phyloP scores from a whole-genome alignment of 2,797 vertebrate species.

The Rhynchotus rufescens region DNA sequence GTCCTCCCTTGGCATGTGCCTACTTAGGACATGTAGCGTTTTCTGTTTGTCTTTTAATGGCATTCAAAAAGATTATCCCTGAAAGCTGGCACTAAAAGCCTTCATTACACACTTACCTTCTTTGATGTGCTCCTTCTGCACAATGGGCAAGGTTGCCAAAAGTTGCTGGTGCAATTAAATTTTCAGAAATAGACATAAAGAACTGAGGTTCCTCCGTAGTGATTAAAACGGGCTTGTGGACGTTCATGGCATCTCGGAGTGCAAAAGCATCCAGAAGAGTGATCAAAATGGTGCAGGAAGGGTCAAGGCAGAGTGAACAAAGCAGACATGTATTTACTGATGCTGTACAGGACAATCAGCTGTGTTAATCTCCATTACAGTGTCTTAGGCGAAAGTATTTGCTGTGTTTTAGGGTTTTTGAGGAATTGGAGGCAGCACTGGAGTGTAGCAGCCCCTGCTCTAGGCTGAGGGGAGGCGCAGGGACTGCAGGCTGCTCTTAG shows the following conservation, averaged over 20 bases:
- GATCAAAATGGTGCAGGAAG: not conserved
- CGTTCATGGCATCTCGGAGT: not conserved
- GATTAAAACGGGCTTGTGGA: not conserved
- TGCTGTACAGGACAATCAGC: not conserved
- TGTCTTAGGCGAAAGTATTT: not conserved
- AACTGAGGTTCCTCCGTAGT: not conserved
- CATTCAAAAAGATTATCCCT: not conserved
- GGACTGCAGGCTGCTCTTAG: not conserved
- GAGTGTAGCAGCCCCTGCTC: not conserved
- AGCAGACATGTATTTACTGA: not conserved
- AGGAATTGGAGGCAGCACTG: not conserved
- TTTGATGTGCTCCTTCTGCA: not conserved
- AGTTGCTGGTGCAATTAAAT: not conserved
- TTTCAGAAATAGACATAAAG: not conserved
- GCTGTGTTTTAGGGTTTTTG: not conserved
- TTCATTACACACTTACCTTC: not conserved
- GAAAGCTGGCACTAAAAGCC: not conserved
- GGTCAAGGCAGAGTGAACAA: not conserved
- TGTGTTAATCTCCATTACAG: not conserved
- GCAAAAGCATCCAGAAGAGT: not conserved
- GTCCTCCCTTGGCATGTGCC: not conserved
- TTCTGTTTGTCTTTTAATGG: not conserved
- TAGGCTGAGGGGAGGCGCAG: not conserved
- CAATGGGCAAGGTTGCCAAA: not conserved
- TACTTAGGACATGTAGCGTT: not conserved